Evolutionary conservation across 2,113 vertebrate genomes (phyloP), one percentile per base, ranked within the genome.

Genomic region (Phyllopteryx taeniolatus): DNA sequence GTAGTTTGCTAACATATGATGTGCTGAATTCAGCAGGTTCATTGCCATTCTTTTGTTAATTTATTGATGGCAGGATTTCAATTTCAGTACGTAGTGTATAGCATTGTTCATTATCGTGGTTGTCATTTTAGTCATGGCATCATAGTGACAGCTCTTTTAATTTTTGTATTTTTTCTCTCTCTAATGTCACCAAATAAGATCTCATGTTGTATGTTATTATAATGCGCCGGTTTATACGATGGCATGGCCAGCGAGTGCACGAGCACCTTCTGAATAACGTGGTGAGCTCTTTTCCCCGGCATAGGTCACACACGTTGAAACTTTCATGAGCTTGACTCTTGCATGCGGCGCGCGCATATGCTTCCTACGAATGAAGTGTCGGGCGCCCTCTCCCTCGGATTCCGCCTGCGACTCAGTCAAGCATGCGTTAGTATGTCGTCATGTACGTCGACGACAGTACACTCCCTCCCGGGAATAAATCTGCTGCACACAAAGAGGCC

Each of bases 261-360:
- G 61, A 62, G 31, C 8, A 10, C 19, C n/a, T 33, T 19, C 71
- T 76, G 78, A 82, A 76, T 83, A 75, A 71, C 80, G 76, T 63
- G 22, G 62, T 31, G 49, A 22, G 49, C 46, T 78, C n/a, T 20
- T 74, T 61, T 66, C 19, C 53, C 22, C 54, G 43, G 61, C 44
- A 14, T 14, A 44, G 71, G 35, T 72, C 73, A 67, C 12, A 60
- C 72, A 71, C 72, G 35, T 71, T 33, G 57, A 79, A 71, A 39
- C 43, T 66, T 68, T 44, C 42, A 51, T 71, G 62, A 44, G 43
- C 14, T 71, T 79, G 39, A 47, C 69, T 68, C 12, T 5, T 31
- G 11, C 56, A 63, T 59, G 43, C 35, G 71, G 53, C 8, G 57
- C 71, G 68, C 75, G 67, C 62, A 78, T 75, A 31, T 22, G n/a